These are phyloP conservation scores for Dasysyrphus albostriatus DNA, from an alignment of 2,888 invertebrate genomes.

Conservation along the genomic window DNA sequence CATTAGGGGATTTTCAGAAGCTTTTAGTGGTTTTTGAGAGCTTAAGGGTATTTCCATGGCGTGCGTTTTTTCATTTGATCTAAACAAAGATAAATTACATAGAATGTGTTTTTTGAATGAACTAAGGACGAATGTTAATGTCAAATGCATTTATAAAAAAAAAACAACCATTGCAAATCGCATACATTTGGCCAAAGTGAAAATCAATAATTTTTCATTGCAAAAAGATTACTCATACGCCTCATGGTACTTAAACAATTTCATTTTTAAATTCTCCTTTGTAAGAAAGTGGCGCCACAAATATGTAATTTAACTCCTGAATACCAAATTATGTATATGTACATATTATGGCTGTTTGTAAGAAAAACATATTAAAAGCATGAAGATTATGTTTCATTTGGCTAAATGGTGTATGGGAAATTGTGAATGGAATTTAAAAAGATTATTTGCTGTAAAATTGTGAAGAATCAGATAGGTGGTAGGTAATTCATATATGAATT, in stretches of 20 bases:
- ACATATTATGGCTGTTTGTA: not conserved
- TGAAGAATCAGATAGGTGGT: not conserved
- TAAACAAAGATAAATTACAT: constrained; percentile 39
- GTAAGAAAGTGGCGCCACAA: not conserved
- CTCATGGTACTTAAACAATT: not conserved
- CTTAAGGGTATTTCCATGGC: constrained; percentile 40
- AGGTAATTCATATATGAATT: too few relatives aligned
- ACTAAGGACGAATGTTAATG: constrained; percentile 1
- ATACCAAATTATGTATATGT: not conserved
- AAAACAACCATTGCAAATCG: constrained; percentile 6
- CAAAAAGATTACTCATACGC: constrained; percentile 53
- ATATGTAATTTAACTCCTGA: not conserved
- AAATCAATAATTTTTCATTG: not conserved
- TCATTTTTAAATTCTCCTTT: not conserved
- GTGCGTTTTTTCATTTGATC: constrained; percentile 33
- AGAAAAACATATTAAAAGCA: not conserved
- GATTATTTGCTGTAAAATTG: not conserved
- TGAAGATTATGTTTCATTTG: not conserved
- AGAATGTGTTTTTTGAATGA: constrained; percentile 13
- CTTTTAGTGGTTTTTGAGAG: constrained; percentile 38
- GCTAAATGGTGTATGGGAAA: not conserved
- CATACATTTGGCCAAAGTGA: not conserved
- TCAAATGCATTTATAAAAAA: constrained; percentile 40
- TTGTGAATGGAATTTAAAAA: not conserved
- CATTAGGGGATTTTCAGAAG: constrained; percentile 19